phyloP scores from a whole-genome alignment of 2,888 invertebrate genomes.

The Eurois occulta region DNA sequence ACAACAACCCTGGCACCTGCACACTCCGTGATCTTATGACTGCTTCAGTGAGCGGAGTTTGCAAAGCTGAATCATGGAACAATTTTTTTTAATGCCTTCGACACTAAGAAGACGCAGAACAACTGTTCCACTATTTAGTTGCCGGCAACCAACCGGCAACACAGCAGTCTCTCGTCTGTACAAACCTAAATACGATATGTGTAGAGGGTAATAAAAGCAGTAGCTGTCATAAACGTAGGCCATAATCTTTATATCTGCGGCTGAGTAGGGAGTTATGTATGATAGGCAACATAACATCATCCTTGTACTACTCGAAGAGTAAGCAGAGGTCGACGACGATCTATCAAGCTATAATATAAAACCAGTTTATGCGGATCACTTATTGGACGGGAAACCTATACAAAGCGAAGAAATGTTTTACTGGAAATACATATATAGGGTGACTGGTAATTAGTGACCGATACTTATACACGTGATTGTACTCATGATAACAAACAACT shows the following conservation, averaged over 20 bases:
- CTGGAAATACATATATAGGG: too few species aligned
- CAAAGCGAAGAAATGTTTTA: too few species aligned
- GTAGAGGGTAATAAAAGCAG: slow-evolving; percentile 57
- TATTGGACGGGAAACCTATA: too few species aligned
- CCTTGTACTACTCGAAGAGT: background rate
- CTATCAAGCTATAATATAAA: too few species aligned
- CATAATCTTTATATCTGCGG: slow-evolving; percentile 61
- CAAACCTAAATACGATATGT: slow-evolving; percentile 22
- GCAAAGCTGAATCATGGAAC: background rate
- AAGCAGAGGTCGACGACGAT: background rate
- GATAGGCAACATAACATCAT: background rate
- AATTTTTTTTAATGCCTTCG: background rate
- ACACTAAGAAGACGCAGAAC: background rate
- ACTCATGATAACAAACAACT: too few species aligned
- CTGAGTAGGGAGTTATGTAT: slow-evolving; percentile 54
- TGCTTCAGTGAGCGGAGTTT: background rate
- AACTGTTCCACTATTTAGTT: slow-evolving; percentile 13
- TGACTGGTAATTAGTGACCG: too few species aligned
- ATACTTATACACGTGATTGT: too few species aligned
- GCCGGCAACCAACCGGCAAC: background rate
- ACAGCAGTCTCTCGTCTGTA: slow-evolving; percentile 20
- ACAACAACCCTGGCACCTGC: background rate
- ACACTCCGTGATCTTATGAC: background rate
- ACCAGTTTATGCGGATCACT: too few species aligned
- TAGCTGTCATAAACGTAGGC: slow-evolving; percentile 55